These are phyloP conservation scores for Heliconius melpomene DNA, from an alignment of 1,140 invertebrate species.

Conservation along the genomic window DNA sequence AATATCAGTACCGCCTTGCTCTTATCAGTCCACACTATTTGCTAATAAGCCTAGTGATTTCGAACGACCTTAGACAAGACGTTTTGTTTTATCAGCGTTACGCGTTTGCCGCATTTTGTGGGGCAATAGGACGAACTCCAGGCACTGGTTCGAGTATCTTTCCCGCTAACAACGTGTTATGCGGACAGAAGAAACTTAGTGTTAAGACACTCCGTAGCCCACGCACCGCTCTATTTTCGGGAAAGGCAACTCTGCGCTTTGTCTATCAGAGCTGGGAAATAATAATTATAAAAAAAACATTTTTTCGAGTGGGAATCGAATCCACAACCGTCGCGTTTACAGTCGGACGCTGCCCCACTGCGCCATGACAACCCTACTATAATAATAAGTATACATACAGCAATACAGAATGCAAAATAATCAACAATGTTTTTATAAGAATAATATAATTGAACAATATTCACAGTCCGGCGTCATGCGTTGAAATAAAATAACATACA, in stretches of 20 bases:
- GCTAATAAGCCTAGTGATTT: conserved; percentile 25
- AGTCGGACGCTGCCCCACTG: too few species aligned
- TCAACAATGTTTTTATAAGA: background rate
- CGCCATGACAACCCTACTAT: too few species aligned
- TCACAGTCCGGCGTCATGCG: background rate
- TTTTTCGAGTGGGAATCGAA: background rate
- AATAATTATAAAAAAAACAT: background rate
- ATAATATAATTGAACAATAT: background rate
- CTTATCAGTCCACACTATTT: conserved; percentile 19
- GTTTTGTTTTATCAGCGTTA: background rate
- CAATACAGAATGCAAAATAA: background rate
- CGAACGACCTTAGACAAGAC: conserved; percentile 7
- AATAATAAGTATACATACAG: background rate
- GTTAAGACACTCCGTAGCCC: background rate
- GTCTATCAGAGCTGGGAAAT: background rate
- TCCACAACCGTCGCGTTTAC: background rate
- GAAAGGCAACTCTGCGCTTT: background rate
- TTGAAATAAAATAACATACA: background rate
- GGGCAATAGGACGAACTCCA: too few species aligned
- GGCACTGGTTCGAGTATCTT: too few species aligned
- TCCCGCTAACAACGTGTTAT: background rate
- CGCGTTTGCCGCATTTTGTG: conserved; percentile 3
- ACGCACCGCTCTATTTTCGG: background rate
- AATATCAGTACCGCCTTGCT: background rate
- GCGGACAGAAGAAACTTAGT: background rate